A percentile compares a stretch with the other conserved stretches of the same genome.
Evolutionary conservation across 2,113 vertebrate genomes (phyloP).

Genomic region (Myotis lucifugus): DNA sequence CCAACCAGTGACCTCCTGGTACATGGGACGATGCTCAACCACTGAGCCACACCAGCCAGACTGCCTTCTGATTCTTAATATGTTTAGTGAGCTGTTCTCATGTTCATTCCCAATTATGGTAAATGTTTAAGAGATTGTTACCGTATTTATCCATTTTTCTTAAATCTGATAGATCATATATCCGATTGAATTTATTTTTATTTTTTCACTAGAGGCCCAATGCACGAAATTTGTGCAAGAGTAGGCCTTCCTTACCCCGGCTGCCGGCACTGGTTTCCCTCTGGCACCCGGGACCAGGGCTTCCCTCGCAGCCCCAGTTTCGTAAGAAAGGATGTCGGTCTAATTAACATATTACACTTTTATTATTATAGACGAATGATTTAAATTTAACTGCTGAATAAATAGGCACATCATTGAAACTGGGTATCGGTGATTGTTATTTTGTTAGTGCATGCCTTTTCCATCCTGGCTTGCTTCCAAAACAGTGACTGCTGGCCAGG

Average conservation of each 20-base stretch:
- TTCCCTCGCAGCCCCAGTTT: too few species aligned
- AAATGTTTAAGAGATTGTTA: background rate
- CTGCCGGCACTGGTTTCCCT: too few species aligned
- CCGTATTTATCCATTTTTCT: background rate
- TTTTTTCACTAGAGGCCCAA: background rate
- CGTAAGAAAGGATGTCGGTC: too few species aligned
- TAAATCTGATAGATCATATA: background rate
- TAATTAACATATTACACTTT: too few species aligned
- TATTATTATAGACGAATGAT: background rate
- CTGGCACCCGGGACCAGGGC: too few species aligned
- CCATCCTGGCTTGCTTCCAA: background rate
- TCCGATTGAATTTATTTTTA: background rate
- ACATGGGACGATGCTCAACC: too few species aligned
- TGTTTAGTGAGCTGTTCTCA: background rate
- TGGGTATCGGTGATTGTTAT: background rate
- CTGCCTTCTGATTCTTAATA: conserved; percentile 39
- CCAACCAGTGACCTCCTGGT: too few species aligned
- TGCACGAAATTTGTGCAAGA: too few species aligned
- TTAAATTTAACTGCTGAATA: background rate
- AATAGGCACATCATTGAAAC: background rate
- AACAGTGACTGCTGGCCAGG: background rate
- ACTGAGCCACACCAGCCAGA: too few species aligned
- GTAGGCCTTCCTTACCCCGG: too few species aligned
- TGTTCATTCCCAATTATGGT: background rate
- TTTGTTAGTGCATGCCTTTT: background rate